Percentiles rank a stretch among this genome's conserved stretches.
Conservation (phyloP, 2,113 vertebrate species). For the Vidua chalybeata region DNA sequence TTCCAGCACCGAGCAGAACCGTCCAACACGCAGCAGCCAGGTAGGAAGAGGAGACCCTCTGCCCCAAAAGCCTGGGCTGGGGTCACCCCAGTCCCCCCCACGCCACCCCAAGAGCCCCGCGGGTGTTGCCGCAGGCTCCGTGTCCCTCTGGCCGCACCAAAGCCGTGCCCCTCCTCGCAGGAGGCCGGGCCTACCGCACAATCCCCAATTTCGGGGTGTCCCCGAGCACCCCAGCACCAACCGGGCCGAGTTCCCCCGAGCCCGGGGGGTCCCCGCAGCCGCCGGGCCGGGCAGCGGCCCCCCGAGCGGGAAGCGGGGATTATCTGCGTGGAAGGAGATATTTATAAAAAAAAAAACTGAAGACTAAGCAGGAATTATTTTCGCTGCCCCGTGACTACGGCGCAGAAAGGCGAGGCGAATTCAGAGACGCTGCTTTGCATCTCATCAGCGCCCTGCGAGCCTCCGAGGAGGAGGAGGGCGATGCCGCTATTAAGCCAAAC, state of each 20-base stretch:
- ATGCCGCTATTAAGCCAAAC: conserved; percentile 22
- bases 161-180: rapidly evolving
- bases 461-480: not conserved
- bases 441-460: conserved; percentile 9
- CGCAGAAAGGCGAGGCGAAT: not conserved
- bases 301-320: not conserved
- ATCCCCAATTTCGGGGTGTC: rapidly evolving
- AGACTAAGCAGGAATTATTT: conserved; percentile 47
- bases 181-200: rapidly evolving
- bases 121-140: rapidly evolving
- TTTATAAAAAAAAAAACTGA: not conserved
- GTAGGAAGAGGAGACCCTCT: rapidly evolving
- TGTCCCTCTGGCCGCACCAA: rapidly evolving
- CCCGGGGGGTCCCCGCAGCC: rapidly evolving
- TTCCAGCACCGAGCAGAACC: not conserved
- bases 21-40: rapidly evolving
- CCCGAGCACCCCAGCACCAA: not conserved
- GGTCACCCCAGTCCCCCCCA: not conserved
- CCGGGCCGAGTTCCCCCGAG: rapidly evolving
- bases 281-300: no score
- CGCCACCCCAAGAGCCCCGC: not conserved
- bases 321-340: not conserved
- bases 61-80: not conserved
- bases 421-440: conserved; percentile 27
- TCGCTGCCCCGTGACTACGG: not conserved